These are phyloP conservation scores for Bugula neritina DNA, from an alignment of 2,888 invertebrate species.

Conservation along the genomic window DNA sequence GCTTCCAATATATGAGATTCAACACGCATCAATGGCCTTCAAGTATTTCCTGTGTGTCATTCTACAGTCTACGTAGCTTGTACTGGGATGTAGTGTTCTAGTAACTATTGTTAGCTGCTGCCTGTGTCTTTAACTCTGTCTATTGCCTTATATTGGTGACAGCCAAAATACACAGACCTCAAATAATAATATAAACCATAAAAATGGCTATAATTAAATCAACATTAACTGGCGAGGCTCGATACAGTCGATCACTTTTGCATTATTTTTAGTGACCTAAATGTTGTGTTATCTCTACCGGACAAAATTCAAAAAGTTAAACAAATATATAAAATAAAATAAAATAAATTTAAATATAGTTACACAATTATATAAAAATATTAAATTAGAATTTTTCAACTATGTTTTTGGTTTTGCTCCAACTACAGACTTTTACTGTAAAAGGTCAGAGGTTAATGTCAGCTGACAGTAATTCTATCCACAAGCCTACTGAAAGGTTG, in stretches of 20 bases:
- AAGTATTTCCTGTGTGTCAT: no score
- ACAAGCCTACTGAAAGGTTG: not conserved
- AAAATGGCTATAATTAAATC: conserved; percentile 19
- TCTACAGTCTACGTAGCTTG: no score
- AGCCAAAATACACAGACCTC: not conserved
- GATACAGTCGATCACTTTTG: not conserved
- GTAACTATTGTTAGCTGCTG: no score
- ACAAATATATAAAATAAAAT: not conserved
- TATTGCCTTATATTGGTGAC: not conserved
- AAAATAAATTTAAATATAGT: no score
- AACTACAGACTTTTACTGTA: not conserved
- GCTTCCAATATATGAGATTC: no score
- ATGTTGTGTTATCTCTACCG: not conserved
- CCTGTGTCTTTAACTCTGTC: not conserved
- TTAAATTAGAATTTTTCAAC: no score
- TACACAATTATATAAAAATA: no score
- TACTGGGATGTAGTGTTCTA: no score
- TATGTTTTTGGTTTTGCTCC: no score
- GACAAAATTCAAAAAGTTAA: not conserved
- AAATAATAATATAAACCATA: not conserved
- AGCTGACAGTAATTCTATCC: not conserved
- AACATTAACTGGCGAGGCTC: not conserved
- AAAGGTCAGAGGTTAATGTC: conserved; percentile 11
- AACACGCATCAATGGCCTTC: no score
- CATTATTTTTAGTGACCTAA: not conserved